Conservation (phyloP, 2,113 vertebrate species). For the Daboia siamensis region DNA sequence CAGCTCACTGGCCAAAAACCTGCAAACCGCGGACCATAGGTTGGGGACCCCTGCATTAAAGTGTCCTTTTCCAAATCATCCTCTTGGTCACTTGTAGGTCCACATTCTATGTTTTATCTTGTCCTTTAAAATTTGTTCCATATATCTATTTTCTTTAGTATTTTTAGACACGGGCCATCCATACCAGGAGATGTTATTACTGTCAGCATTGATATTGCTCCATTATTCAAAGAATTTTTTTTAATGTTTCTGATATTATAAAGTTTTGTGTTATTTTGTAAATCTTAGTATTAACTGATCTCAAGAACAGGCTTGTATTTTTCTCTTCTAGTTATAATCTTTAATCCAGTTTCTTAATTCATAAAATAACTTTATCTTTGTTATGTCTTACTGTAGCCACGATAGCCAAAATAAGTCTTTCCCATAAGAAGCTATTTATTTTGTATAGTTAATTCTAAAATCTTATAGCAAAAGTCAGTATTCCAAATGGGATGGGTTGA, state of each 20-base stretch:
- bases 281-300: neutral
- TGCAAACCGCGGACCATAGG: too few species aligned
- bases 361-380: neutral
- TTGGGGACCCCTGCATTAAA: neutral
- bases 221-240: neutral
- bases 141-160: neutral
- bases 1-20: too few species aligned
- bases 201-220: neutral
- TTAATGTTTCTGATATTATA: neutral
- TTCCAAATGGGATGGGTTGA: neutral
- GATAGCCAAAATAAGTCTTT: neutral
- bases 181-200: neutral
- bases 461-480: neutral
- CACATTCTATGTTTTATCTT: neutral
- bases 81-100: neutral
- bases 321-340: neutral
- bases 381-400: neutral
- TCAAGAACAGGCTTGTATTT: neutral
- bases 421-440: neutral
- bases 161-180: neutral
- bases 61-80: neutral
- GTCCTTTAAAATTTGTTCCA: neutral
- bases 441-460: neutral
- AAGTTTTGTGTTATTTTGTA: neutral
- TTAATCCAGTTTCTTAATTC: neutral